These are phyloP conservation scores for Tetramorium parvispinum DNA, from an alignment of 1,140 invertebrate species.

Conservation along the genomic window DNA sequence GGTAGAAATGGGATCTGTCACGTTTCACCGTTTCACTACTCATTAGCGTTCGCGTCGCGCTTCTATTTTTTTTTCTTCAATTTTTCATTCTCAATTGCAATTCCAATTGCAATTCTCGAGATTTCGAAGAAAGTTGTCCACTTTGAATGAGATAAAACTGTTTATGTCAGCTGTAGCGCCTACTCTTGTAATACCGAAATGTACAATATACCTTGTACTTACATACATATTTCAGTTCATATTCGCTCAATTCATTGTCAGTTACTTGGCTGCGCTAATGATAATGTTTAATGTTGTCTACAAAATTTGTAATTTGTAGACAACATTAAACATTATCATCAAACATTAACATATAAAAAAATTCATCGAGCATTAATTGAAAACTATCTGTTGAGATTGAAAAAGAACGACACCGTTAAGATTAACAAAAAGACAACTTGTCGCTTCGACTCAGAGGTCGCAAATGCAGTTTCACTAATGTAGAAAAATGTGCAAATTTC, in stretches of 20 bases:
- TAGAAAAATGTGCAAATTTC: conserved; percentile 65
- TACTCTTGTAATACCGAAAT: no score
- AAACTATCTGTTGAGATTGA: background rate
- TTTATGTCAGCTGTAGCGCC: background rate
- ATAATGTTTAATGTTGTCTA: background rate
- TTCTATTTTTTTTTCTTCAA: background rate
- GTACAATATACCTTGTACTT: no score
- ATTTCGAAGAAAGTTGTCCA: background rate
- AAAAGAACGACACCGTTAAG: background rate
- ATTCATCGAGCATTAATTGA: background rate
- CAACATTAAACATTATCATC: no score
- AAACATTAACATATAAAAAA: no score
- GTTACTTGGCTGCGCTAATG: background rate
- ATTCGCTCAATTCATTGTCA: background rate
- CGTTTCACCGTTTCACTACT: background rate
- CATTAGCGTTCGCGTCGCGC: background rate
- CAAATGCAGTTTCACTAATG: background rate
- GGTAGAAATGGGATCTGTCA: background rate
- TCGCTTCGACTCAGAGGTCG: background rate
- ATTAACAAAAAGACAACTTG: background rate
- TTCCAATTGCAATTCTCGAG: background rate
- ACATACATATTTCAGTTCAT: background rate
- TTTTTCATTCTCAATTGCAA: background rate
- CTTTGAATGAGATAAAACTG: background rate
- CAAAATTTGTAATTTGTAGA: background rate